These are phyloP conservation scores for Lasioglossum oenotherae DNA, from an alignment of 2,888 invertebrate species.

Conservation along the genomic window DNA sequence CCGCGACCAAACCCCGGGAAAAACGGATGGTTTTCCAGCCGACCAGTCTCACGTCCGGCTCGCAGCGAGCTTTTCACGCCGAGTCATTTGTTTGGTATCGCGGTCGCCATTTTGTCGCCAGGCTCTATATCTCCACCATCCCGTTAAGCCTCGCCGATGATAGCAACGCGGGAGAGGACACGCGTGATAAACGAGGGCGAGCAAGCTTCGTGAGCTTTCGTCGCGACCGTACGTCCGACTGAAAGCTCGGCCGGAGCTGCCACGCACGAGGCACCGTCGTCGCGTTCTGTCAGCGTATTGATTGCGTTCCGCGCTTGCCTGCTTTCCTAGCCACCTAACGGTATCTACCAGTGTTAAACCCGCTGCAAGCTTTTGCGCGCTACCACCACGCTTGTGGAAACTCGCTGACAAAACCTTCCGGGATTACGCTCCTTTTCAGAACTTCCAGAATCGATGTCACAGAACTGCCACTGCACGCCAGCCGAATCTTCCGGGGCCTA, in stretches of 20 bases:
- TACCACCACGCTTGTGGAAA: constrained; percentile 23
- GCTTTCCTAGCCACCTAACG: constrained; percentile 63
- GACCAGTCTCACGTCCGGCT: neutral
- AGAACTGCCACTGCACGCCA: neutral
- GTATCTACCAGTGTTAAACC: constrained; percentile 56
- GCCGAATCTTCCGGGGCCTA: neutral
- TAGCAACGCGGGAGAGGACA: constrained; percentile 34
- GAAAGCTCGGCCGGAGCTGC: constrained; percentile 73
- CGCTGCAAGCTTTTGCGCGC: constrained; percentile 63
- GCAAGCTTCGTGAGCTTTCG: constrained; percentile 70
- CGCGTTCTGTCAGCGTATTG: constrained; percentile 67
- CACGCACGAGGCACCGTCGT: constrained; percentile 69
- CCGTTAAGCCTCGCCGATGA: constrained; percentile 31
- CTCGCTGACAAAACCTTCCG: constrained; percentile 19
- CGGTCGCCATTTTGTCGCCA: constrained; percentile 77
- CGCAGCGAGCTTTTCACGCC: constrained; percentile 10
- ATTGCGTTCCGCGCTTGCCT: constrained; percentile 56
- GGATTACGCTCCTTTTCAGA: constrained; percentile 18
- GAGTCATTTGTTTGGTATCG: constrained; percentile 73
- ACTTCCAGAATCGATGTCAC: constrained; percentile 1
- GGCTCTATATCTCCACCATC: constrained; percentile 45
- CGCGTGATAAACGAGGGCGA: constrained; percentile 32
- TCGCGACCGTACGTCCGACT: constrained; percentile 77
- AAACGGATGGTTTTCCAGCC: too few species aligned
- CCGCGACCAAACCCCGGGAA: neutral